Percentiles rank a stretch among this genome's conserved stretches.
These are phyloP conservation scores for Cirrhinus mrigala DNA, from an alignment of 2,797 vertebrate genomes.

Conservation along the genomic window DNA sequence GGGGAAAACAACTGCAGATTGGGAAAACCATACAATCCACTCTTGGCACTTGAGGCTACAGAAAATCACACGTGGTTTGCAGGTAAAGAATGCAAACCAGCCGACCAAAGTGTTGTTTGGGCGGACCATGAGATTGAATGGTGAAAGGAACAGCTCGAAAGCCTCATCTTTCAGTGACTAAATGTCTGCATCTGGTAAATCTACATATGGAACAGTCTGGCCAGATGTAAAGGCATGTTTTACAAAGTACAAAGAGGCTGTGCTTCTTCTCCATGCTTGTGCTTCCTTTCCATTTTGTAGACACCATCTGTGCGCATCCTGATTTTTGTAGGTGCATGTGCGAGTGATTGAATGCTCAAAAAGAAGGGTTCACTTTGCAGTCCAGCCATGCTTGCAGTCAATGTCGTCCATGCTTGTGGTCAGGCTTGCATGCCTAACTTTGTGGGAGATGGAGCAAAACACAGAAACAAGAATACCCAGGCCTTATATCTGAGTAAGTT, in stretches of 20 bases:
- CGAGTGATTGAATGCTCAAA: not conserved
- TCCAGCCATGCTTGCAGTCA: not conserved
- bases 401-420: not conserved
- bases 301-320: not conserved
- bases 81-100: conserved; percentile 70
- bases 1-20: conserved; percentile 54
- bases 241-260: not conserved
- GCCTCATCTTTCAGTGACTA: conserved; percentile 41
- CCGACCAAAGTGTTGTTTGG: conserved; percentile 58
- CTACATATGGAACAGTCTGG: not conserved
- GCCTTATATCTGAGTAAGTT: not conserved
- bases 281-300: not conserved
- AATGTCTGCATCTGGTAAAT: conserved; percentile 31
- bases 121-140: conserved; percentile 41
- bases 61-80: conserved; percentile 71
- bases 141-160: conserved; percentile 33
- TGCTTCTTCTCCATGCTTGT: not conserved
- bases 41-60: conserved; percentile 67
- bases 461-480: not conserved
- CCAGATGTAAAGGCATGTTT: not conserved
- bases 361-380: not conserved
- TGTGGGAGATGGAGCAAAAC: not conserved
- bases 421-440: not conserved
- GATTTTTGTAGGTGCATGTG: not conserved
- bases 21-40: conserved; percentile 64